These are phyloP conservation scores for Eupithecia exiguata DNA, from an alignment of 2,888 invertebrate genomes.

Conservation along the genomic window DNA sequence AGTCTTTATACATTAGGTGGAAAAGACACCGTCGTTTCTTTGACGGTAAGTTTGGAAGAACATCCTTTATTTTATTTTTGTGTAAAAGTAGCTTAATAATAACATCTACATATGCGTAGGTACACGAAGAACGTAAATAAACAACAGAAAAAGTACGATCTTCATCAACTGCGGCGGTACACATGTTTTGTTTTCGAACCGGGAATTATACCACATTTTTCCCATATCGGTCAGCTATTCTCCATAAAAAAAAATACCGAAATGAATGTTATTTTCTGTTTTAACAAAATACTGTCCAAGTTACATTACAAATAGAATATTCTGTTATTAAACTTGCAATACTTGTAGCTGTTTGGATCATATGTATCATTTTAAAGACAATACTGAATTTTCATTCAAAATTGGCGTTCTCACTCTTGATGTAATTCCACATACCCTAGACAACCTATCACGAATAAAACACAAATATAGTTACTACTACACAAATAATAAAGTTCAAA, in stretches of 20 bases:
- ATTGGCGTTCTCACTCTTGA: neutral
- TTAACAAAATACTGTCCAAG: neutral
- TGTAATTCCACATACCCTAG: neutral
- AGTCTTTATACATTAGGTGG: neutral
- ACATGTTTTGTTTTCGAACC: neutral
- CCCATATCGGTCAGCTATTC: neutral
- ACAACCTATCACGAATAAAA: neutral
- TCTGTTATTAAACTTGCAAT: neutral
- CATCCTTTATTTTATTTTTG: neutral
- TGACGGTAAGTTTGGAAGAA: neutral
- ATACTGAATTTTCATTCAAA: neutral
- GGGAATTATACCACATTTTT: neutral
- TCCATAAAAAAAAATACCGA: neutral
- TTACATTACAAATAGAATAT: neutral
- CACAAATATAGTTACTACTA: neutral
- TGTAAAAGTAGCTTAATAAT: neutral
- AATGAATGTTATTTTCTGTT: neutral
- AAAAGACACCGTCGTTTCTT: neutral
- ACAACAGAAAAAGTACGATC: constrained; percentile 1
- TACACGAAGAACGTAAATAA: neutral
- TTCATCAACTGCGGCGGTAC: neutral
- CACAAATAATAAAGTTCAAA: neutral
- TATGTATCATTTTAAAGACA: neutral
- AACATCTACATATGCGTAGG: neutral
- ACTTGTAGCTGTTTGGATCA: neutral